phyloP scores from a whole-genome alignment of 2,888 invertebrate genomes.

The Lottia scabra region DNA sequence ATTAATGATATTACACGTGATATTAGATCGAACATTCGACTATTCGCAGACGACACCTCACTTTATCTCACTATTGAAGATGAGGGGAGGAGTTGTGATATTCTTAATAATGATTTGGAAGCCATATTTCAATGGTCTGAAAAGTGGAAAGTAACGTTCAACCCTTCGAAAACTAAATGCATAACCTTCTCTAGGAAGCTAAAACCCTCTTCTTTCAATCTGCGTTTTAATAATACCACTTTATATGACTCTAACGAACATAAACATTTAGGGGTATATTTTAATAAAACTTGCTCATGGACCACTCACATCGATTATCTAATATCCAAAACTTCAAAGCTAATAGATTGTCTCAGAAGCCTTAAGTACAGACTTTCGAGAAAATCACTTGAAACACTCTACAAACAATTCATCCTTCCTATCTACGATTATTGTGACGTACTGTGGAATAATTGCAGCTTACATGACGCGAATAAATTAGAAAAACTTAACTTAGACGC shows the following conservation, averaged over 20 bases:
- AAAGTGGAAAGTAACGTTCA: neutral
- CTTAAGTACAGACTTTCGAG: neutral
- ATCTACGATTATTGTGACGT: neutral
- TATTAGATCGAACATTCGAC: neutral
- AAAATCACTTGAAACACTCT: neutral
- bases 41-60: neutral
- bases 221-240: neutral
- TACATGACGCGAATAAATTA: neutral
- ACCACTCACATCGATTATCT: too few relatives aligned
- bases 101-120: neutral
- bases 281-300: too few relatives aligned
- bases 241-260: too few relatives aligned
- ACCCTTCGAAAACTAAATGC: neutral
- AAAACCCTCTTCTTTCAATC: neutral
- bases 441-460: neutral
- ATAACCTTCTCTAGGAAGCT: neutral
- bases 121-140: neutral
- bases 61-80: slow-evolving; percentile 1
- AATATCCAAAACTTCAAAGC: neutral
- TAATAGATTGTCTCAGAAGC: neutral
- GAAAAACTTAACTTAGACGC: neutral
- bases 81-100: neutral
- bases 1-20: neutral
- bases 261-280: too few relatives aligned
- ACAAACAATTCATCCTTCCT: neutral